Base-by-base conservation (phyloP, 1,140 invertebrate species). In the Agrypnia vestita region DNA sequence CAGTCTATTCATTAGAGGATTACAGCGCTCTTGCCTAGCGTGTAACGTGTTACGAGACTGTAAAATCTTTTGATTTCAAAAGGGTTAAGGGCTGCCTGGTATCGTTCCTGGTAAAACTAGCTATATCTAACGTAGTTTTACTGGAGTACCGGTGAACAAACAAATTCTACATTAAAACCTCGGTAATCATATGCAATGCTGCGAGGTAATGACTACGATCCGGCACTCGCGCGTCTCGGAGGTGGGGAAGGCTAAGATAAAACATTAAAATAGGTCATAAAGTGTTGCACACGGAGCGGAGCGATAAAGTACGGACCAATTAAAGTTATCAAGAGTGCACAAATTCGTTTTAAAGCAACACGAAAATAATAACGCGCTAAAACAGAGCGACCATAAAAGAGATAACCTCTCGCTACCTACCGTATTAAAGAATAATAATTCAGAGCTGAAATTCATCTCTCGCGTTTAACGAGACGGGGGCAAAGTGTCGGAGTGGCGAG, bases 381-480 rank as follows among this genome's bases (percentile, higher is more conserved):
- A n/a, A 71, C 61, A 44, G 67, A 55, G 25, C 15, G 46, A 12
- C 17, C 71, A 56, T 74, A 74, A 74, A 74, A 56, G 51, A 74
- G 71, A 74, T 74, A 74, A 74, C 17, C 71, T 74, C 56, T 74
- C 12, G 71, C 53, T 74, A 74, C 25, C 25, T 35, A 35, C 25
- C 25, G 25, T 43, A 74, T 74, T 74, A 74, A 74, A 74, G 71
- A 74, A 74, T 74, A 74, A 56, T 74, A 74, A 56, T 74, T 43
- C 51, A 7, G 35, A 51, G n/a, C 71, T 44, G 43, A 56, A 74
- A 74, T 74, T 74, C 53, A 74, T 74, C 53, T 74, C 67, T n/a
- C 21, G 71, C 21, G 25, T 56, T 74, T 74, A 74, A 74, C 71
- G 71, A 74, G 71, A 55, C 69, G 25, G 47, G 47, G 53, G 69